Base-by-base conservation (phyloP, 2,113 vertebrate genomes). In the Actenoides lindsayi region DNA sequence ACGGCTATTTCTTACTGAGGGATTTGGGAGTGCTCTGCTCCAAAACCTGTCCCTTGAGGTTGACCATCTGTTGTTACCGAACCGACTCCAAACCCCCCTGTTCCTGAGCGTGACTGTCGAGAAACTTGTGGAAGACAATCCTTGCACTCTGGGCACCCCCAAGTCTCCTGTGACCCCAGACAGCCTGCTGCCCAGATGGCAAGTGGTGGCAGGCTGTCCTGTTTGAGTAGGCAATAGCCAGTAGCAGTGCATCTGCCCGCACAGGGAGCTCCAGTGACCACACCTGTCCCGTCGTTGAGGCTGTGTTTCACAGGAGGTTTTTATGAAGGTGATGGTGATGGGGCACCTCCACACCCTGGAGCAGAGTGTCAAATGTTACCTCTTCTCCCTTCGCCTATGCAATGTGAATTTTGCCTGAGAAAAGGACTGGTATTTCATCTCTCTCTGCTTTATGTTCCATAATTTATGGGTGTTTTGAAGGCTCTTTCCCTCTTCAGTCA, bases 51-150 rank as follows among this genome's bases (percentile, higher is more conserved):
- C 92, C 64, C 88, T 63, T 83, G 93, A 86, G 88, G 56, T 6
- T 92, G 77, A 37, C 83, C 90, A 96, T 93, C 89, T 96, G 90
- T 37, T 89, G 60, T 60, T 92, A 50, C 70, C 89, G 86, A 95
- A 57, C 15, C 33, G 78, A 57, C 54, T 96, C 89, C 95, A 96
- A 90, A 41, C 17, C 57, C 70, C 41, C 28, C 76, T 51, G 30
- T 35, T 95, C 54, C 86, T 73, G 80, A 71, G 33, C 30, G 69
- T 12, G 65, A 67, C 90, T 92, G 74, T 92, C 2, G 14, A 94
- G 90, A 94, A 92, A 84, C 86, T 65, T 46, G 51, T 75, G 76
- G 48, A 35, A 71, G 73, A 53, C 51, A 78, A 35, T 33, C n/a
- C 24, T 53, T 50, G 80, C 27, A 77, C 71, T 30, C 62, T 28